Base-by-base conservation (phyloP, 2,797 vertebrate genomes). In the Nothura maculosa region DNA sequence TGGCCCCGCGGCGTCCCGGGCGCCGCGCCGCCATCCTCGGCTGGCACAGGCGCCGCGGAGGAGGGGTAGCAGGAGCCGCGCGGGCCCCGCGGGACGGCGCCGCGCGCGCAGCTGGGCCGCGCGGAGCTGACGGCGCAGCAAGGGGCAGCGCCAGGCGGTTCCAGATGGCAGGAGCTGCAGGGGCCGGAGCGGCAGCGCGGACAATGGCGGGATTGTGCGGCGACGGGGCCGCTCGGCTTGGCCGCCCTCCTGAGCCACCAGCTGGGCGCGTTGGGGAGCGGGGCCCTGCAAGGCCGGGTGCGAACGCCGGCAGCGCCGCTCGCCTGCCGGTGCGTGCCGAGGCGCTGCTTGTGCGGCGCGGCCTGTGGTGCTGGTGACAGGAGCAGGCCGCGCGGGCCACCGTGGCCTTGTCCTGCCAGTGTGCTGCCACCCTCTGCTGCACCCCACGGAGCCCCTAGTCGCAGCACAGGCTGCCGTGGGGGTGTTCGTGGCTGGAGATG, bases 161-260 rank as follows among this genome's bases (percentile, higher is more conserved):
- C 68, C 87, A 93, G 85, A 83, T 92, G 93, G 89, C 15, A 24
- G 89, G 87, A 85, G 78, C 74, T 66, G 89, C 81, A 8, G 16
- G 62, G 63, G 72, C 90, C 73, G 9, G 34, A 76, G 63, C 10
- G 13, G 81, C 8, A 4, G 42, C 72, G 1, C 14, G 85, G 85
- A 95, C 95, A 95, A 74, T 57, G 76, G 87, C 1, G 5, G 89
- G 79, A 92, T 87, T 93, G 79, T 95, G 87, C 1, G 20, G 57
- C 7, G 36, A 20, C 8, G 13, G 67, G 32, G 47, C 67, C 20
- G 27, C 61, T 77, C 0, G 17, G 18, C 85, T 68, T 14, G 47
- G 72, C 74, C 18, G 18, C 30, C 30, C 30, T 19, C n/a, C 54
- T n/a, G 54, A 55, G 19, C 54, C 54, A 55, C 54, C 54, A 55